Evolutionary conservation across 2,888 invertebrate species (phyloP).

Genomic region (Phoenoteleia sp.): DNA sequence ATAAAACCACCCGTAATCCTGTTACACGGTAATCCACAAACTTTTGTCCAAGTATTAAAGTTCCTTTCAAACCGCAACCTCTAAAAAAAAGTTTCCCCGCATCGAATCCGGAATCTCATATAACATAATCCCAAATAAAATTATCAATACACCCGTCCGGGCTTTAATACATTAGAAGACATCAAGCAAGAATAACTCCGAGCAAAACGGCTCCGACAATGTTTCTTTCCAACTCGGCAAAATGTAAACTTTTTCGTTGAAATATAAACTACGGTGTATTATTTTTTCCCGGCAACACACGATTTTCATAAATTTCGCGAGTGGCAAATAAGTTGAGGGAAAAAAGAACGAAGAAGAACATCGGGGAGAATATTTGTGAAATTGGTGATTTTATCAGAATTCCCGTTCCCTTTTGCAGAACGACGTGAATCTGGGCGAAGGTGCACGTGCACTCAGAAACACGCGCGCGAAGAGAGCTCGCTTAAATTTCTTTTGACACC

Average conservation of each 20-base stretch:
- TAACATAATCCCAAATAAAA: constrained; percentile 54
- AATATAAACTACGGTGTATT: constrained; percentile 47
- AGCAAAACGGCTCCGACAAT: constrained; percentile 16
- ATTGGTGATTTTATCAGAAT: constrained; percentile 67
- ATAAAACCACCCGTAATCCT: constrained; percentile 59
- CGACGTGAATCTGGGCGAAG: constrained; percentile 32
- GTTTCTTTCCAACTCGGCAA: not conserved
- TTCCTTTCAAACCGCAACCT: constrained; percentile 19
- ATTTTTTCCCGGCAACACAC: constrained; percentile 22
- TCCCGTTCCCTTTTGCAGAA: constrained; percentile 37
- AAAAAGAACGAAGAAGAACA: not conserved
- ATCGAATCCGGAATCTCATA: not conserved
- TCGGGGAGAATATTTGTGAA: constrained; percentile 43
- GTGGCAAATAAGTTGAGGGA: not conserved
- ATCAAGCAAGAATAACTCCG: constrained; percentile 22
- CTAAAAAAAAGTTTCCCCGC: constrained; percentile 40
- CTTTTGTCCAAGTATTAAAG: constrained; percentile 60
- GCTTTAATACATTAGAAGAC: constrained; percentile 42
- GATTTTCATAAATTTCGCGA: constrained; percentile 54
- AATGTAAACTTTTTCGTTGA: constrained; percentile 19
- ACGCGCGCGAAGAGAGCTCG: constrained; percentile 12
- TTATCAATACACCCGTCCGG: constrained; percentile 36
- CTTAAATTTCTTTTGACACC: constrained; percentile 69
- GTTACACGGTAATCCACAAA: constrained; percentile 58
- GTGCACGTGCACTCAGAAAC: constrained; percentile 16